Base-by-base conservation (phyloP, 2,888 invertebrate species). In the Terebella lapidaria region DNA sequence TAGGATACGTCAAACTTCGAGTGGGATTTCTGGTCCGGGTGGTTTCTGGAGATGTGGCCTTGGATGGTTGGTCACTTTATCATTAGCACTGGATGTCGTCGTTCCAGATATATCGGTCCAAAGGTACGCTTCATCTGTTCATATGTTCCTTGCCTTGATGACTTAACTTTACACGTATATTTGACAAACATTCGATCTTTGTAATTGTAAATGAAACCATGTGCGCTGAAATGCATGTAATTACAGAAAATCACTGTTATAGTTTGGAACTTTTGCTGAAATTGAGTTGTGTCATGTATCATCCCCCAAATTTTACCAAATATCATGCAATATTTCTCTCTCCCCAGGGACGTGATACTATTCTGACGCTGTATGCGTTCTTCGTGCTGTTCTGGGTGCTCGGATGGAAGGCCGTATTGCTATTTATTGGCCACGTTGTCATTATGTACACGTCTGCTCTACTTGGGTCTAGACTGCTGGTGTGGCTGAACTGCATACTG, bases 31-130 rank as follows among this genome's bases (percentile, higher is more conserved):
- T 53, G 53, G 53, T 18, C 15, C 22, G 53, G 53, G 15, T 53
- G 53, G 53, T 53, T 53, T 22, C 29, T 25, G 26, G 53, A 53
- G 53, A 15, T 53, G 5, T 53, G 53, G 53, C 53, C 53, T 18
- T 53, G 53, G 53, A 26, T 53, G 15, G 27, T 5, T 27, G 53
- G 53, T 28, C 53, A 53, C 53, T 5, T 53, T 5, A 10, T 28
- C 4, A 5, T 53, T 22, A 28, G 53, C n/a, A n/a, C n/a, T n/a
- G n/a, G n/a, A n/a, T n/a, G n/a, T n/a, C n/a, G n/a, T n/a, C n/a
- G n/a, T n/a, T n/a, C n/a, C n/a, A n/a, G n/a, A n/a, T n/a, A n/a
- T n/a, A n/a, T n/a, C n/a, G n/a, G n/a, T n/a, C n/a, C n/a, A n/a
- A n/a, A n/a, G n/a, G n/a, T n/a, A n/a, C n/a, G n/a, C n/a, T n/a